These are phyloP conservation scores for Sphaerophoria rueppellii DNA, from an alignment of 2,888 invertebrate genomes.

Conservation along the genomic window DNA sequence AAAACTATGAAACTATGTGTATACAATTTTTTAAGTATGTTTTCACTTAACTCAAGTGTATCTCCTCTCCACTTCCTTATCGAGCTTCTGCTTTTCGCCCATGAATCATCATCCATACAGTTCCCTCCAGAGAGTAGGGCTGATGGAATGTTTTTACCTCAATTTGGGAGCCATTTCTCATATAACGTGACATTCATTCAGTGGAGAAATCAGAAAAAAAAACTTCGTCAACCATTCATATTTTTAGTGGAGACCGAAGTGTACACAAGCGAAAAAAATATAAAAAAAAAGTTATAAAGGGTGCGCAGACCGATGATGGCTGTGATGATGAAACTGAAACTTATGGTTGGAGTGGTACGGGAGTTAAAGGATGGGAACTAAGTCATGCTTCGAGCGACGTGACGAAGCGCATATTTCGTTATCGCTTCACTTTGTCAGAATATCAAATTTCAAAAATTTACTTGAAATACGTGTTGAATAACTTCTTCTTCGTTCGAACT, in stretches of 20 bases:
- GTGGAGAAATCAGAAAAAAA: conserved; percentile 14
- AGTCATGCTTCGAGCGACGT: conserved; percentile 54
- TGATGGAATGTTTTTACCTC: conserved; percentile 29
- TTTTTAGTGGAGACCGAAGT: background rate
- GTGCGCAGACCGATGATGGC: too few relatives aligned
- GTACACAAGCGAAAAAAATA: background rate
- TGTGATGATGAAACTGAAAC: too few relatives aligned
- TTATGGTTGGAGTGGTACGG: background rate
- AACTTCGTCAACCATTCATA: conserved; percentile 32
- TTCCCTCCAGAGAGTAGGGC: background rate
- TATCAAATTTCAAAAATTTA: conserved; percentile 62
- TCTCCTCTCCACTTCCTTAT: conserved; percentile 39
- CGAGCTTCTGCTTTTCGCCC: conserved; percentile 29
- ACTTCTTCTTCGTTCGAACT: conserved; percentile 32
- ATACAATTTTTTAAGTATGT: conserved; percentile 53
- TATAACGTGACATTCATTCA: conserved; percentile 62
- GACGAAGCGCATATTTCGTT: conserved; percentile 69
- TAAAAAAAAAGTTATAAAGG: conserved; percentile 43
- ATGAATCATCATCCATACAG: background rate
- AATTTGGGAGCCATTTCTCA: conserved; percentile 61
- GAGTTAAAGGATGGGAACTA: conserved; percentile 57
- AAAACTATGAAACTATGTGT: conserved; percentile 33
- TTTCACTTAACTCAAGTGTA: conserved; percentile 67
- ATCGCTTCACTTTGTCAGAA: conserved; percentile 72
- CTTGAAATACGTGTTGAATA: conserved; percentile 50